Evolutionary conservation across 2,113 vertebrate genomes (phyloP).

Genomic region (Galeopterus variegatus): DNA sequence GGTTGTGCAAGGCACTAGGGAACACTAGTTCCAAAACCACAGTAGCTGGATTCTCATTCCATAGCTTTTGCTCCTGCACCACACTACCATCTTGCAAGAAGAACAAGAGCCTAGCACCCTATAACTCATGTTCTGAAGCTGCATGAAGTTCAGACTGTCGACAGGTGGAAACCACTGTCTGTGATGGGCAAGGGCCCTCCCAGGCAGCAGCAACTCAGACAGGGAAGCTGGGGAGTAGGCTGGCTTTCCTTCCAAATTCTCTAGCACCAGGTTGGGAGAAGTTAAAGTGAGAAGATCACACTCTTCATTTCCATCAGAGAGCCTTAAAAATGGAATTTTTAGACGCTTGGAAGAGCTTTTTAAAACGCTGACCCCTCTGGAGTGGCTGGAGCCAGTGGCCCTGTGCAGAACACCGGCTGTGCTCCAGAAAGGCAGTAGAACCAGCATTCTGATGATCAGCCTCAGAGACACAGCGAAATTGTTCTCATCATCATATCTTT

Average conservation of each 20-base stretch:
- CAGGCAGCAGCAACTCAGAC: background rate
- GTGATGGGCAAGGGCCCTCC: background rate
- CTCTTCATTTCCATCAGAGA: background rate
- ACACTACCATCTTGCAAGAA: background rate
- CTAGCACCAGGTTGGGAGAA: background rate
- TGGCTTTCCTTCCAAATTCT: background rate
- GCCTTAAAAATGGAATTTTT: background rate
- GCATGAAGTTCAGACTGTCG: background rate
- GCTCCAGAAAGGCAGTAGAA: background rate
- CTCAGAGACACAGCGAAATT: background rate
- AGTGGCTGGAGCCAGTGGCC: background rate
- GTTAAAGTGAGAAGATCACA: background rate
- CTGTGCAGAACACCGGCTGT: background rate
- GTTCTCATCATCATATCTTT: background rate
- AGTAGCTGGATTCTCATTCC: background rate
- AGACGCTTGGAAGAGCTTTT: background rate
- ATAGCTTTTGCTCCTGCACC: background rate
- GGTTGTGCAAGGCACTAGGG: background rate
- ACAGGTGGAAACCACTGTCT: background rate
- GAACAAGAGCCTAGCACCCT: background rate
- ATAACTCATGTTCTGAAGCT: background rate
- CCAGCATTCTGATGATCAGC: background rate
- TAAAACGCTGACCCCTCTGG: background rate
- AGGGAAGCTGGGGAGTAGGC: background rate
- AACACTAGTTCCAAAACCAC: background rate